phyloP scores from a whole-genome alignment of 1,140 invertebrate genomes.

The Psilanteris sp. region DNA sequence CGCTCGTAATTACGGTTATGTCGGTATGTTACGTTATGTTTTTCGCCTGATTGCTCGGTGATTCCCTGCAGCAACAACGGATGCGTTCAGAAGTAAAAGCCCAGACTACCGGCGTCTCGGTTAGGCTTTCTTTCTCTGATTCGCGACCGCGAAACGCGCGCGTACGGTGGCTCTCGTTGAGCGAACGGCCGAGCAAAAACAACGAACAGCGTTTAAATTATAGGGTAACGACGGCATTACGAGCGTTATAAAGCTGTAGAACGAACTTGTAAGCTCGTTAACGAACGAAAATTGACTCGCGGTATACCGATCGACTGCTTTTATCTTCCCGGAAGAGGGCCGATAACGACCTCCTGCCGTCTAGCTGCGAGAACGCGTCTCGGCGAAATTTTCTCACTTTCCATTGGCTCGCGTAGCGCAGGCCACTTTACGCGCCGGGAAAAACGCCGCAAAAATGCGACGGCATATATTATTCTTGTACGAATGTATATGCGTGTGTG shows the following conservation, averaged over 20 bases:
- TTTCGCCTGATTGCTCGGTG: constrained; percentile 57
- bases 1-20: constrained; percentile 42
- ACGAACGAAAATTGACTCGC: constrained; percentile 67
- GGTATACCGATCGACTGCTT: constrained; percentile 60
- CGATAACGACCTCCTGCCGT: constrained; percentile 57
- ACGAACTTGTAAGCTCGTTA: constrained; percentile 71
- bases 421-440: background rate
- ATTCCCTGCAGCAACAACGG: constrained; percentile 52
- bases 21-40: constrained; percentile 49
- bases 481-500: constrained; percentile 5
- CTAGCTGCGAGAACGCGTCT: constrained; percentile 35
- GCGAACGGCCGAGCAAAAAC: constrained; percentile 55
- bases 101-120: constrained; percentile 36
- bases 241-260: constrained; percentile 68
- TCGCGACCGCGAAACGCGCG: constrained; percentile 47
- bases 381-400: constrained; percentile 52
- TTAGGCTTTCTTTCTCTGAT: constrained; percentile 24
- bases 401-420: constrained; percentile 4
- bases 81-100: constrained; percentile 51
- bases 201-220: constrained; percentile 67
- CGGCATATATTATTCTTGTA: constrained; percentile 4
- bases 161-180: constrained; percentile 55
- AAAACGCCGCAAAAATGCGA: constrained; percentile 3
- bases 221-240: constrained; percentile 64
- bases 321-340: constrained; percentile 65